Evolutionary conservation across 1,140 invertebrate species (phyloP).

Genomic region (Pseudomyrmex dendroicus): DNA sequence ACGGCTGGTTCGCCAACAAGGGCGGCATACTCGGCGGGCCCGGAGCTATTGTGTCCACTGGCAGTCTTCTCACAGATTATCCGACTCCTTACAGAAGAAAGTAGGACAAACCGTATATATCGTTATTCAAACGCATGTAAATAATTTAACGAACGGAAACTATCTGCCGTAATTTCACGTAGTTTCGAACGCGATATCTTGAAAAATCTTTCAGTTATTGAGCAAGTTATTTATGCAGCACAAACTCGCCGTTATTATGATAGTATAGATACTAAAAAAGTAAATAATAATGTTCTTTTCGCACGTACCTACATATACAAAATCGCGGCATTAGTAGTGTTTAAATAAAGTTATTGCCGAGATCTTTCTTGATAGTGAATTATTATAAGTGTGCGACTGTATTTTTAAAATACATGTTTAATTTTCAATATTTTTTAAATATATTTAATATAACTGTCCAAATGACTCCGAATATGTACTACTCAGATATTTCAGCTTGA

Average conservation of each 20-base stretch:
- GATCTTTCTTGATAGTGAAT: too few relatives aligned
- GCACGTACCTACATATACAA: too few relatives aligned
- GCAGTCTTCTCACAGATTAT: slow-evolving; percentile 80
- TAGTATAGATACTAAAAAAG: too few relatives aligned
- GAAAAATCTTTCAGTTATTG: neutral
- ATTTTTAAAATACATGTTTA: too few relatives aligned
- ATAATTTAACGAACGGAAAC: slow-evolving; percentile 1
- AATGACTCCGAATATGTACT: too few relatives aligned
- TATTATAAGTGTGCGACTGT: too few relatives aligned
- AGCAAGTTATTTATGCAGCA: neutral
- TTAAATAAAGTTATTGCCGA: too few relatives aligned
- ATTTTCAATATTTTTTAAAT: too few relatives aligned
- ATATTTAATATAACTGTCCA: too few relatives aligned
- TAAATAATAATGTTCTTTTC: too few relatives aligned
- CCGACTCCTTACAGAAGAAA: slow-evolving; percentile 78
- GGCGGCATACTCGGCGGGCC: slow-evolving; percentile 80
- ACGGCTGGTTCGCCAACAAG: slow-evolving; percentile 81
- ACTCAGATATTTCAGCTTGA: neutral
- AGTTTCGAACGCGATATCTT: neutral
- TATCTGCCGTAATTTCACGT: neutral
- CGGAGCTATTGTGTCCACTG: slow-evolving; percentile 79
- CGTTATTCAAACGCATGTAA: slow-evolving; percentile 11
- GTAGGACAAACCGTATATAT: slow-evolving; percentile 28
- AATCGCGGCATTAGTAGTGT: too few relatives aligned
- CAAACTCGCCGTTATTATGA: too few relatives aligned